Evolutionary conservation across 2,113 vertebrate species (phyloP).

Genomic region (Brevimyrus niger): DNA sequence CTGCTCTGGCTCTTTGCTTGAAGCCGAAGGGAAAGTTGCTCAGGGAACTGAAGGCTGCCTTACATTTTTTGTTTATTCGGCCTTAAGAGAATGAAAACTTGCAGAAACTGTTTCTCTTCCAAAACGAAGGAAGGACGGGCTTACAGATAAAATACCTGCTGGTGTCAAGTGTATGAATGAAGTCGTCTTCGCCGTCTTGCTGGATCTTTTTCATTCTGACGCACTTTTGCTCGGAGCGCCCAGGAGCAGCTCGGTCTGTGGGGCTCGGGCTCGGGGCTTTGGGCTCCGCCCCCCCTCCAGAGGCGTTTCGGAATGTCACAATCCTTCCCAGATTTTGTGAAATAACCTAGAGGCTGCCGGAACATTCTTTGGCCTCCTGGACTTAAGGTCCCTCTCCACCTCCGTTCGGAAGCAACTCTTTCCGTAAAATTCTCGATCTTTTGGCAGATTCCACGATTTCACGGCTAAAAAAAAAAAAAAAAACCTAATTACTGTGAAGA

Average conservation of each 20-base stretch:
- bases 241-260: neutral
- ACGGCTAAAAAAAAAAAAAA: neutral
- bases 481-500: neutral
- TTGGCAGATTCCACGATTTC: neutral
- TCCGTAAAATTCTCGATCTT: neutral
- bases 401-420: neutral
- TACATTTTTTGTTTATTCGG: neutral
- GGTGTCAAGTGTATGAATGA: neutral
- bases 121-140: neutral
- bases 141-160: neutral
- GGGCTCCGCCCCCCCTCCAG: neutral
- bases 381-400: neutral
- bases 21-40: neutral
- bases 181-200: neutral
- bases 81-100: neutral
- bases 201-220: neutral
- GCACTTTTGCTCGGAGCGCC: neutral
- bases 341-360: neutral
- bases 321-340: neutral
- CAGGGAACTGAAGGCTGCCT: neutral
- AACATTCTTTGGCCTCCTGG: neutral
- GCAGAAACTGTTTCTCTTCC: neutral
- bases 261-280: neutral
- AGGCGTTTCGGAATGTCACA: neutral
- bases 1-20: neutral